Evolutionary conservation across 23 tunicate genomes (phyloP), one percentile per base, ranked within the genome.

Genomic region (Diplosoma virens): DNA sequence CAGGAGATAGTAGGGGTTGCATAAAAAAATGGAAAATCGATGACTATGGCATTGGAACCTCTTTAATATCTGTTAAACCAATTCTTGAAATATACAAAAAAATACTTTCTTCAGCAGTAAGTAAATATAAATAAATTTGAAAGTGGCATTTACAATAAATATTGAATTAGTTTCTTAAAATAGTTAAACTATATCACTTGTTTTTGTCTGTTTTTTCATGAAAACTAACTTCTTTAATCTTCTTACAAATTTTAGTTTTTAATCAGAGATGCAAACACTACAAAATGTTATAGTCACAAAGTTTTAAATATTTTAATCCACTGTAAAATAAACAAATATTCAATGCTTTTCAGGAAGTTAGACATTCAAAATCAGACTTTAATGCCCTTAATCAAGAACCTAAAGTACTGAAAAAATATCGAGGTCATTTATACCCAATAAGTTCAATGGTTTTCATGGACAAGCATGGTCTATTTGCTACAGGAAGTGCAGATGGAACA

Each of bases 1-100:
- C 96, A 6, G 96, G 84, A 30, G 96, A 89, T 60, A 82, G 84
- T 52, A 65, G 73, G 30, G 98, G 98, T 16, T 81, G 81, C 74
- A 68, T 93, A 18, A 45, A 83, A 69, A 70, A 41, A 20, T 93
- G 98, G 98, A 37, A 81, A 9, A 80, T 93, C 1, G 47, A 32
- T 52, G 37, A 33, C 21, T 93, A 93, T 30, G 86, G 93, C 84
- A 77, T 70, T 73, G 83, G 79, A 1, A 81, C 23, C 64, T 58
- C 32, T 79, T 33, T 23, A 68, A 18, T 30, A 46, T 1, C 32
- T 31, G 21, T 46, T 60, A 66, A 67, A 67, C 6, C 2, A 7
- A 61, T 61, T 61, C n/a, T 27, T 27, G 6, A 29, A 4, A 27
- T n/a, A 27, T 61, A 61, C 30, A 6, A 27, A 29, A 61, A 29